Base-by-base conservation (phyloP, 2,888 invertebrate genomes). In the Copidosoma aretas region DNA sequence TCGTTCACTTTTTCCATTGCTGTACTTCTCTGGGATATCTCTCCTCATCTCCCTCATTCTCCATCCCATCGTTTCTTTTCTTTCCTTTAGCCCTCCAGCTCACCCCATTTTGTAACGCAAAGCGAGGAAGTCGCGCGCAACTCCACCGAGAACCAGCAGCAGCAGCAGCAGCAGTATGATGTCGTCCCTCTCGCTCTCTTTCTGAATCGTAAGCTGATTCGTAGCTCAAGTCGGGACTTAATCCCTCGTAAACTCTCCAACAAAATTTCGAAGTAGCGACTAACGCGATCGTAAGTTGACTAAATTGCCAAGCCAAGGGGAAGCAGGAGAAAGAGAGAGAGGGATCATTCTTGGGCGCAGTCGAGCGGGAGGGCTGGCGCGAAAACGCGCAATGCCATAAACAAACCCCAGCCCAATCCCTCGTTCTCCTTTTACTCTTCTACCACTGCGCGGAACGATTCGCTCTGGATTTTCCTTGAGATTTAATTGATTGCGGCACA, bases 161-260 rank as follows among this genome's bases (percentile, higher is more conserved):
- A n/a, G n/a, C n/a, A n/a, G n/a, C 24, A n/a, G n/a, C n/a, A n/a
- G 32, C 32, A 32, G 32, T 8, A 32, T 32, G 32, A 32, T 8
- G 32, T 32, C 32, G 32, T 5, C 53, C 19, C 53, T 46, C 43
- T 46, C 43, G 43, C 43, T 46, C 15, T 46, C 43, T 46, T 46
- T 46, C 43, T 46, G 43, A 46, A 1, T 46, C 60, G 60, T 75
- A 75, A 76, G 75, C 77, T 75, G 75, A 78, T 78, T 75, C 75
- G 75, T 74, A 74, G 74, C 70, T 75, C 73, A 72, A 73, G 63
- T 71, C 65, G 67, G 14, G 43, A 66, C 72, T 76, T 79, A 78
- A 79, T 79, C 77, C 77, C 74, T 71, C 73, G 75, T 75, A 77
- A 78, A 77, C 72, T 77, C 73, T 70, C 43, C 70, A 70, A 72